A percentile compares a stretch with the other conserved stretches of the same genome.
Evolutionary conservation across 2,797 vertebrate species (phyloP).

Genomic region (Paratrypauchen microcephalus): DNA sequence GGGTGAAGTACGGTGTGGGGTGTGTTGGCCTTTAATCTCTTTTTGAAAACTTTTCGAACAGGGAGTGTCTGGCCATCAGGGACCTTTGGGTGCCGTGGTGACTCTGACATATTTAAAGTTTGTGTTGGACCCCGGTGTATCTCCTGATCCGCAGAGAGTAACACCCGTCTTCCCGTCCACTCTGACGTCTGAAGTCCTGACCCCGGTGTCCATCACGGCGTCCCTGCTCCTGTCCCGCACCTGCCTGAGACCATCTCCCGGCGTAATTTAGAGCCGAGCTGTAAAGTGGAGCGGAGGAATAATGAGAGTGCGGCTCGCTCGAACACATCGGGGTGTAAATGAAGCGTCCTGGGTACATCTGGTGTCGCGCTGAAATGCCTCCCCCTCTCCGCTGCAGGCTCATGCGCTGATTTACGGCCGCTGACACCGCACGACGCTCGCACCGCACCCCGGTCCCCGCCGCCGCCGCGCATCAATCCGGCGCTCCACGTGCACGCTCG

Average conservation of each 20-base stretch:
- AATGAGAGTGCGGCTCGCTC: constrained; percentile 48
- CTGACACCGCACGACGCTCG: constrained; percentile 59
- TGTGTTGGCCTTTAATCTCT: too few species aligned
- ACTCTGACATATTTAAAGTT: too few species aligned
- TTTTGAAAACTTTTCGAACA: too few species aligned
- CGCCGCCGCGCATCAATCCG: constrained; percentile 58
- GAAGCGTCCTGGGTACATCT: constrained; percentile 51
- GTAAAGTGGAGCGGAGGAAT: constrained; percentile 51
- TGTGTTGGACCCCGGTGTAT: not conserved
- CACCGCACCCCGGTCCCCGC: constrained; percentile 61
- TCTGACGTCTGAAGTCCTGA: not conserved
- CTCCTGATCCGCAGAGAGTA: not conserved
- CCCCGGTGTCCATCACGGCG: not conserved
- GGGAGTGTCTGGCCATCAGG: too few species aligned
- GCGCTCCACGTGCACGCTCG: constrained; percentile 1
- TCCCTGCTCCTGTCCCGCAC: not conserved
- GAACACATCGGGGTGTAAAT: constrained; percentile 51
- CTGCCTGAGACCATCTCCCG: constrained; percentile 16
- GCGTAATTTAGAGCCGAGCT: constrained; percentile 34
- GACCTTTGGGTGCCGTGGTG: too few species aligned
- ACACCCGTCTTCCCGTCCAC: not conserved
- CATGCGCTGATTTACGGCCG: constrained; percentile 57
- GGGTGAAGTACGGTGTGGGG: too few species aligned
- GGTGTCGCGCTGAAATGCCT: constrained; percentile 31
- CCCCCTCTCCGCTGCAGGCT: constrained; percentile 7